phyloP scores from a whole-genome alignment of 2,888 invertebrate species.

The Pseudococcus jackbeardsleyi region DNA sequence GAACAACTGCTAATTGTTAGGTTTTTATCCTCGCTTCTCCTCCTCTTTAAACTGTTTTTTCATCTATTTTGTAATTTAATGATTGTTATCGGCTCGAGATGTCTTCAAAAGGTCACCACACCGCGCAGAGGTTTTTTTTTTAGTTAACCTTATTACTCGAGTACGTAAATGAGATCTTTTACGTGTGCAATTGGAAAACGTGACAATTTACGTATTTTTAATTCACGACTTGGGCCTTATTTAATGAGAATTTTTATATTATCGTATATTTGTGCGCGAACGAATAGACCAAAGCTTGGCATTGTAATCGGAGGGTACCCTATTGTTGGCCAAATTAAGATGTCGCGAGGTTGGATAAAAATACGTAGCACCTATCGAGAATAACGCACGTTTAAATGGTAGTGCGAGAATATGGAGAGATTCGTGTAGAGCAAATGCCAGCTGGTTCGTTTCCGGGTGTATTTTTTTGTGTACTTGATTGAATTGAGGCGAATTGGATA shows the following conservation, averaged over 20 bases:
- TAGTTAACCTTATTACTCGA: conserved; percentile 9
- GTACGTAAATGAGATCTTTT: background rate
- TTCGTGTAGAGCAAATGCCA: background rate
- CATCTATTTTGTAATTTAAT: conserved; percentile 36
- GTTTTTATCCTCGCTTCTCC: background rate
- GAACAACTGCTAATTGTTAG: conserved; percentile 29
- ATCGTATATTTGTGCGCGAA: background rate
- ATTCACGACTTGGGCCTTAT: conserved; percentile 8
- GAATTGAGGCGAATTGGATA: background rate
- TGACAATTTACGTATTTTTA: conserved; percentile 27
- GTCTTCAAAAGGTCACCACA: conserved; percentile 27
- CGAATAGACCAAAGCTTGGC: background rate
- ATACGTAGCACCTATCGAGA: background rate
- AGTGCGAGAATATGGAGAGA: background rate
- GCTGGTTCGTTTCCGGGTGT: background rate
- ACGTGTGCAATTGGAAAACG: conserved; percentile 8
- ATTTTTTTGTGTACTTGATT: background rate
- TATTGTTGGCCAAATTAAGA: conserved; percentile 16
- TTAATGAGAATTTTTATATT: conserved; percentile 39
- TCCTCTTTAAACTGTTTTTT: background rate
- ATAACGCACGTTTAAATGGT: background rate
- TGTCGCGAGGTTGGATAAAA: conserved; percentile 25
- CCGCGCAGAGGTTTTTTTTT: background rate
- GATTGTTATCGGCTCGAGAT: conserved; percentile 43
- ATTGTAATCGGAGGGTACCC: background rate